A percentile compares a stretch with the other conserved stretches of the same genome.
Conservation (phyloP, 2,888 invertebrate species). For the Malachius bipustulatus region DNA sequence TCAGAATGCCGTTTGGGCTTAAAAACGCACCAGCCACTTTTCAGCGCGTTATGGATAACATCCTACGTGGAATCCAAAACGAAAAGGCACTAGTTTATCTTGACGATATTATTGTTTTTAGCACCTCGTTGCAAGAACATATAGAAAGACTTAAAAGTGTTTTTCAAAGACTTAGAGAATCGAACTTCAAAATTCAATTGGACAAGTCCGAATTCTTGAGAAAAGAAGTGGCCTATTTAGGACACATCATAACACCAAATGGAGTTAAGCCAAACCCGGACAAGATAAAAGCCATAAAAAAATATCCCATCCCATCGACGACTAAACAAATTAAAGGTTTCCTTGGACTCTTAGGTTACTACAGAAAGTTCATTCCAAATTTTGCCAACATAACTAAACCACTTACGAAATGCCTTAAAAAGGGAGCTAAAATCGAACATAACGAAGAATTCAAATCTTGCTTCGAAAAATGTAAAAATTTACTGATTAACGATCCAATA, state of each 20-base stretch:
- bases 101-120: not conserved
- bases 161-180: not conserved
- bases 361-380: not conserved
- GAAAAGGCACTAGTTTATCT: not conserved
- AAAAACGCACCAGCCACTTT: not conserved
- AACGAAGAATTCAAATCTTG: not conserved
- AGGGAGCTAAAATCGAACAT: not conserved
- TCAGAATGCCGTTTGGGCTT: not conserved
- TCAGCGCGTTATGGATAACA: not conserved
- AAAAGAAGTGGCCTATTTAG: not conserved
- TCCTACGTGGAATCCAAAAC: not conserved
- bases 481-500: not conserved
- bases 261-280: not conserved
- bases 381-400: conserved; percentile 1
- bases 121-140: not conserved
- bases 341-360: not conserved
- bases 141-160: not conserved
- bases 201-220: not conserved
- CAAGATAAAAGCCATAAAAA: not conserved
- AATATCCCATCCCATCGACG: not conserved
- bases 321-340: not conserved
- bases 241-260: not conserved
- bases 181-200: not conserved
- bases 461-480: not conserved
- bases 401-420: not conserved